Evolutionary conservation across 2,113 vertebrate genomes (phyloP).

Genomic region (Glaucidium brasilianum): DNA sequence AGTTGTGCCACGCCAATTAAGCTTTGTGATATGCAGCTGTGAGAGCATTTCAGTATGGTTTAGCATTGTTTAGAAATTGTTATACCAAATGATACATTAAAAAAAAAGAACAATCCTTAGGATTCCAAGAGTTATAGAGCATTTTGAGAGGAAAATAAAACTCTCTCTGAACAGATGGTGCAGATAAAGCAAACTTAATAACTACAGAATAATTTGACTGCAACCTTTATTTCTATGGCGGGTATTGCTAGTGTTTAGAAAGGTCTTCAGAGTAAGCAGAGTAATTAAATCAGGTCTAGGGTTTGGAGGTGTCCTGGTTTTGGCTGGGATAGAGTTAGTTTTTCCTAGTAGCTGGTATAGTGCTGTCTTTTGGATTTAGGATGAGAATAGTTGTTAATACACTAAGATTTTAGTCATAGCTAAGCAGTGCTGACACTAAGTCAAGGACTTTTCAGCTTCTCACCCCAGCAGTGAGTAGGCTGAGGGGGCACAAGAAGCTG

Average conservation of each 20-base stretch:
- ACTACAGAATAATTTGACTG: background rate
- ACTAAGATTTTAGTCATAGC: no score
- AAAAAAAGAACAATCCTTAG: background rate
- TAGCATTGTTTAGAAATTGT: background rate
- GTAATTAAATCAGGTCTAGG: background rate
- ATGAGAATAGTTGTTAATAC: no score
- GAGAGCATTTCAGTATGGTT: background rate
- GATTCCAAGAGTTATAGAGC: background rate
- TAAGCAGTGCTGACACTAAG: no score
- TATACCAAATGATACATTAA: background rate
- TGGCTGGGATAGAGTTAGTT: no score
- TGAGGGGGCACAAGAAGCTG: no score
- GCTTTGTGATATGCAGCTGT: background rate
- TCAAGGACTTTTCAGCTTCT: no score
- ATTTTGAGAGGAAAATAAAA: background rate
- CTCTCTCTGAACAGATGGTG: background rate
- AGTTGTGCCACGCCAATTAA: background rate
- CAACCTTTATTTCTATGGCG: background rate
- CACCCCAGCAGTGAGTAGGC: no score
- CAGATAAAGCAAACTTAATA: background rate
- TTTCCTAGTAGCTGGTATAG: no score
- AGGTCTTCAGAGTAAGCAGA: background rate
- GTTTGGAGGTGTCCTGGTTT: no score
- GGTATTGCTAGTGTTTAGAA: background rate
- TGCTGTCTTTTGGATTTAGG: no score